Conservation (phyloP, 2,113 vertebrate species). For the Micronycteris hirsuta region DNA sequence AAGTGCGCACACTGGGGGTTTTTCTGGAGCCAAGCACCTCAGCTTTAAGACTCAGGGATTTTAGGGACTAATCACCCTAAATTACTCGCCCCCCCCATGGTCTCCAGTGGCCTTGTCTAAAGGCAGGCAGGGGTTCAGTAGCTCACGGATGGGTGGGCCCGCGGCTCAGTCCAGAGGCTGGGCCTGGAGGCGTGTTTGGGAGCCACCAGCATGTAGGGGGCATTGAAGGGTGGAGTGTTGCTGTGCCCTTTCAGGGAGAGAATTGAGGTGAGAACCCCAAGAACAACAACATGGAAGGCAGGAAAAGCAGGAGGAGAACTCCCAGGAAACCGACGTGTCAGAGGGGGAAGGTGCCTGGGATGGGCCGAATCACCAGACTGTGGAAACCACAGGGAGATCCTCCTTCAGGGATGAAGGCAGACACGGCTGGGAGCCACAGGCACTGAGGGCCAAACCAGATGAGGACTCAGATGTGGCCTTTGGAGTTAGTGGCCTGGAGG, state of each 20-base stretch:
- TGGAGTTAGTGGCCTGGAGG: background rate
- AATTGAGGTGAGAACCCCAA: background rate
- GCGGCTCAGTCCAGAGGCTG: background rate
- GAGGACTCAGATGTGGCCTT: background rate
- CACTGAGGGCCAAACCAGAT: background rate
- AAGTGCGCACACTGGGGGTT: background rate
- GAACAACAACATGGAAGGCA: background rate
- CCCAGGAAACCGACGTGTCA: background rate
- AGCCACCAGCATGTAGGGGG: background rate
- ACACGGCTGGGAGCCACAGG: rapidly evolving
- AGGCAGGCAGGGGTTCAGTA: background rate
- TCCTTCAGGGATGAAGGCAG: background rate
- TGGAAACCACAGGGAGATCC: background rate
- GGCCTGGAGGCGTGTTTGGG: background rate
- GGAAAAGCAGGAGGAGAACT: background rate
- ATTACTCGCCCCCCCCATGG: background rate
- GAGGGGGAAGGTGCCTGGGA: background rate
- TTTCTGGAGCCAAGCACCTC: background rate
- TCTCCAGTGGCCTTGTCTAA: background rate
- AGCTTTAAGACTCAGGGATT: background rate
- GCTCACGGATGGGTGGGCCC: background rate
- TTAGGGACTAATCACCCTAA: background rate
- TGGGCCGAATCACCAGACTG: background rate
- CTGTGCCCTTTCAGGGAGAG: background rate
- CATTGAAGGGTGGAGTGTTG: background rate